phyloP scores from a whole-genome alignment of 2,888 invertebrate genomes.

The Drosophila nr. medialis region DNA sequence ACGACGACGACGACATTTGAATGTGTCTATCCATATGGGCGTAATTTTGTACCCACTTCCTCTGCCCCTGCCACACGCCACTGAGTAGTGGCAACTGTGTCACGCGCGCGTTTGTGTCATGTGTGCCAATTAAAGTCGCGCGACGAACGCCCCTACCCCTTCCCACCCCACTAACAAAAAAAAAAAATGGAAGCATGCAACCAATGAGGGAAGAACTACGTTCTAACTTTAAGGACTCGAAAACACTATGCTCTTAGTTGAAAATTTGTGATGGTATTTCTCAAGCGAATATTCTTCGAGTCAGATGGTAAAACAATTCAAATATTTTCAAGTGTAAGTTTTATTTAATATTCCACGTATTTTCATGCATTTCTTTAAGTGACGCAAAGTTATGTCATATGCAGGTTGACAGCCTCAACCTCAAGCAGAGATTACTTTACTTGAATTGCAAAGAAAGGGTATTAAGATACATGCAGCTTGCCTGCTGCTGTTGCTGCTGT shows the following conservation, averaged over 20 bases:
- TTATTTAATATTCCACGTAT: background rate
- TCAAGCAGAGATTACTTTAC: background rate
- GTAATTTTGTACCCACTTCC: slow-evolving; percentile 47
- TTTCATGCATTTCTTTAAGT: background rate
- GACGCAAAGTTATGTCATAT: background rate
- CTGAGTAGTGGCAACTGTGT: slow-evolving; percentile 67
- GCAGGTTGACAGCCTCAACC: background rate
- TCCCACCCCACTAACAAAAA: background rate
- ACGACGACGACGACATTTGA: slow-evolving; percentile 23
- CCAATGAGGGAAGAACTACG: slow-evolving; percentile 11
- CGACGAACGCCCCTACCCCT: slow-evolving; percentile 33
- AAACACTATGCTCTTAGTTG: slow-evolving; percentile 8
- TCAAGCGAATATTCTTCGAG: background rate
- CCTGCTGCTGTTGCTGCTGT: slow-evolving; percentile 33
- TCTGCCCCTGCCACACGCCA: background rate
- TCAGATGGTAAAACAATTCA: background rate
- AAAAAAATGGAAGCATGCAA: slow-evolving; percentile 9
- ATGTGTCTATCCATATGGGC: slow-evolving; percentile 72
- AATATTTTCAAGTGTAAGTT: background rate
- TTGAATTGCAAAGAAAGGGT: slow-evolving; percentile 6
- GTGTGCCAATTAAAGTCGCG: slow-evolving; percentile 78
- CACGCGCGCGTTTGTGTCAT: slow-evolving; percentile 66
- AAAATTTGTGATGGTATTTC: background rate
- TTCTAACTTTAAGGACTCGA: slow-evolving; percentile 4
- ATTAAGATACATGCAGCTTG: slow-evolving; percentile 21